These are phyloP conservation scores for Melitaea cinxia DNA, from an alignment of 1,140 invertebrate species.

Conservation along the genomic window DNA sequence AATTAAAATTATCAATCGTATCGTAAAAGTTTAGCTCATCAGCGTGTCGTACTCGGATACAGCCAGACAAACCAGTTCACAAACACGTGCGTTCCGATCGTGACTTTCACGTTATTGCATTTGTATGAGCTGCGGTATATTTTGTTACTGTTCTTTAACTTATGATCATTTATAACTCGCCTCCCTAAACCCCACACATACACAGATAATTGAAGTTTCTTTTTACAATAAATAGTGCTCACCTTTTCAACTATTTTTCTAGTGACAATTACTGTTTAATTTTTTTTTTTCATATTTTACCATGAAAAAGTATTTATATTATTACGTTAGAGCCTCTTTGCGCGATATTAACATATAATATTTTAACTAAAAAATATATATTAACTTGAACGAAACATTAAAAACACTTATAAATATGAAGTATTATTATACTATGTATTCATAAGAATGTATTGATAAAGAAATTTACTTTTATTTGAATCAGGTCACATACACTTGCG, in stretches of 20 bases:
- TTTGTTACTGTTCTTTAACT: conserved; percentile 35
- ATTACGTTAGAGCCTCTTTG: too few relatives aligned
- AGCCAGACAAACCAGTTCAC: conserved; percentile 51
- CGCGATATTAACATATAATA: too few relatives aligned
- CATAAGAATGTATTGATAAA: conserved; percentile 1
- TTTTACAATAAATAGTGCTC: too few relatives aligned
- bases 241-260: too few relatives aligned
- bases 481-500: conserved; percentile 42
- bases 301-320: not conserved
- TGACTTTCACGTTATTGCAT: conserved; percentile 60
- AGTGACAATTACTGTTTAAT: too few relatives aligned
- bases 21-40: conserved; percentile 15
- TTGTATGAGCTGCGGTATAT: conserved; percentile 33
- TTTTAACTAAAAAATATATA: too few relatives aligned
- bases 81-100: conserved; percentile 57
- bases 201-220: too few relatives aligned
- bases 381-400: too few relatives aligned
- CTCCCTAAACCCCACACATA: not conserved
- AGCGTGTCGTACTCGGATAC: conserved; percentile 16
- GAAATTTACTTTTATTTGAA: conserved; percentile 36
- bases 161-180: conserved; percentile 14
- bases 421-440: not conserved
- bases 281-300: too few relatives aligned
- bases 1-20: conserved; percentile 1
- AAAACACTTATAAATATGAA: not conserved